Evolutionary conservation across 1,140 invertebrate genomes (phyloP).

Genomic region (Brachionus asplanchnoidis): DNA sequence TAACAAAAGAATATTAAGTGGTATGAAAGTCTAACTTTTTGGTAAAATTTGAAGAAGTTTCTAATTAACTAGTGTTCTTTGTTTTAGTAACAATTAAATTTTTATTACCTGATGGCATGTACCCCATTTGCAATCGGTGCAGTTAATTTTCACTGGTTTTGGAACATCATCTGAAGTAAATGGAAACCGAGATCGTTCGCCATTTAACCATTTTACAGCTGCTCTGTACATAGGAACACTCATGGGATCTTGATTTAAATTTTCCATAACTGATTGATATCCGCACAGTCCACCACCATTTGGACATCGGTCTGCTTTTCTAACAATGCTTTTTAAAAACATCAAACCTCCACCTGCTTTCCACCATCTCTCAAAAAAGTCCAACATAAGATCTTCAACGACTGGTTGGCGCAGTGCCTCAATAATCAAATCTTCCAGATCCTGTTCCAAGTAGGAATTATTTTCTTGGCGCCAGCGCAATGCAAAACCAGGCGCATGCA

Average conservation of each 20-base stretch:
- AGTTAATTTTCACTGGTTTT: background rate
- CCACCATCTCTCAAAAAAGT: constrained; percentile 24
- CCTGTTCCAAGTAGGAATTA: background rate
- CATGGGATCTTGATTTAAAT: constrained; percentile 46
- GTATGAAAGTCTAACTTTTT: no score
- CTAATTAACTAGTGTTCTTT: no score
- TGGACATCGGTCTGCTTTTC: background rate
- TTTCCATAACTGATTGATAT: constrained; percentile 47
- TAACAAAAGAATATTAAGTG: no score
- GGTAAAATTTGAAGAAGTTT: no score
- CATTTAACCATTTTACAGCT: constrained; percentile 44
- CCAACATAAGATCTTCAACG: background rate
- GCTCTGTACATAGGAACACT: constrained; percentile 46
- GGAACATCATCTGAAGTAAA: constrained; percentile 31
- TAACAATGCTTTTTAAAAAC: constrained; percentile 11
- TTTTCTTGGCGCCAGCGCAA: background rate
- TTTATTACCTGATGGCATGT: background rate
- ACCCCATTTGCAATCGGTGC: constrained; percentile 7
- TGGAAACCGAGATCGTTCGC: background rate
- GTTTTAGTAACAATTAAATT: no score
- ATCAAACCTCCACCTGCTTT: background rate
- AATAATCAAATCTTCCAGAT: constrained; percentile 14
- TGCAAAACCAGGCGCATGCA: background rate
- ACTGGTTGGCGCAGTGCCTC: background rate
- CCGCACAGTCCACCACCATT: constrained; percentile 44